phyloP scores from a whole-genome alignment of 2,888 invertebrate genomes.

The Merodon equestris region DNA sequence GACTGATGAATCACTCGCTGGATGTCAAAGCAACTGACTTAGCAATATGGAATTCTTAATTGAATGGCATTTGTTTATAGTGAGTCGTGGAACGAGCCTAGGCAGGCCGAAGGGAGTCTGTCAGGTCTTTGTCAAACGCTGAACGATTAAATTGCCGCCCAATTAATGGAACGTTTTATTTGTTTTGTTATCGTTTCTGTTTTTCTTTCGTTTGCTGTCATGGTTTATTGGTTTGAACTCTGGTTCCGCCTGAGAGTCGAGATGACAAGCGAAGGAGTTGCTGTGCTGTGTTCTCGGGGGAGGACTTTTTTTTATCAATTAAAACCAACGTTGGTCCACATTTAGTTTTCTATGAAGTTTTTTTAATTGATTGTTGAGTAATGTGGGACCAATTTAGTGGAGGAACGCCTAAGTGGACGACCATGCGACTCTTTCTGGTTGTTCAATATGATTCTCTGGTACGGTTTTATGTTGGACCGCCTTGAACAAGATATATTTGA shows the following conservation, averaged over 20 bases:
- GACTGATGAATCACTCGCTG: constrained; percentile 42
- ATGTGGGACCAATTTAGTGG: not conserved
- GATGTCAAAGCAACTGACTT: no score
- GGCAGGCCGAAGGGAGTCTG: constrained; percentile 45
- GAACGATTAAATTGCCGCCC: constrained; percentile 63
- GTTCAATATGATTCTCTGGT: no score
- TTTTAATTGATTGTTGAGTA: constrained; percentile 41
- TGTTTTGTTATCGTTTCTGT: not conserved
- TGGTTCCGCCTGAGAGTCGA: constrained; percentile 44
- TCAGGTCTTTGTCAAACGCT: constrained; percentile 43
- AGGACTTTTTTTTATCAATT: constrained; percentile 52
- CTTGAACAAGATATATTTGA: no score
- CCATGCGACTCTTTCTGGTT: no score
- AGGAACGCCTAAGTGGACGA: not conserved
- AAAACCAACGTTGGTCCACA: constrained; percentile 45
- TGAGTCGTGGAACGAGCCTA: not conserved
- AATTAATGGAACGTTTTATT: constrained; percentile 43
- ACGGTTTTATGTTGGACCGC: no score
- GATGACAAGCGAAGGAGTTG: constrained; percentile 9
- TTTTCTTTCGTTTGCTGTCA: not conserved
- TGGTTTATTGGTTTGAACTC: constrained; percentile 42
- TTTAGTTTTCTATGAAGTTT: constrained; percentile 28
- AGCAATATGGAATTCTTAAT: constrained; percentile 47
- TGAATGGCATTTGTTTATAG: constrained; percentile 49
- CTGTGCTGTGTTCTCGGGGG: constrained; percentile 45